Percentiles rank a stretch among this genome's conserved stretches.
These are phyloP conservation scores for Rhinoderma darwinii DNA, from an alignment of 2,113 vertebrate species.

Conservation along the genomic window DNA sequence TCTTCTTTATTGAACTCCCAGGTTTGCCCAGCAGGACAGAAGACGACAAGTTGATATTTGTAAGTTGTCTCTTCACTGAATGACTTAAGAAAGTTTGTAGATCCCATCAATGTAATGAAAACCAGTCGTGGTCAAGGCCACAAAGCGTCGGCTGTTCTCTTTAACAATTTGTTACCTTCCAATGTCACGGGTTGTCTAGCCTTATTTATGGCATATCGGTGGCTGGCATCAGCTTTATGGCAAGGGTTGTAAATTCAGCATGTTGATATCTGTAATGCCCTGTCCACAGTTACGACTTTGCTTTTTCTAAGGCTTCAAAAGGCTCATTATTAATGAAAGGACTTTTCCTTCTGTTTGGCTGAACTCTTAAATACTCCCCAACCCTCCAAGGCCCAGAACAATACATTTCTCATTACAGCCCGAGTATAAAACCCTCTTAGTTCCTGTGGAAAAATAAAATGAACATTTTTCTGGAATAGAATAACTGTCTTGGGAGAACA, in stretches of 20 bases:
- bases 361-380: slow-evolving; percentile 64
- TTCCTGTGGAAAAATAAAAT: slow-evolving; percentile 31
- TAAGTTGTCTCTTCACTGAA: not conserved
- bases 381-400: slow-evolving; percentile 63
- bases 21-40: not conserved
- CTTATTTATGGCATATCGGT: slow-evolving; percentile 11
- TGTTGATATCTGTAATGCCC: slow-evolving; percentile 61
- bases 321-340: slow-evolving; percentile 54
- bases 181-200: not conserved
- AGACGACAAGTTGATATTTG: not conserved
- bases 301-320: slow-evolving; percentile 55
- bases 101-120: not conserved
- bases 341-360: slow-evolving; percentile 67
- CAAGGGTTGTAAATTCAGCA: not conserved
- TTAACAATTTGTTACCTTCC: slow-evolving; percentile 3
- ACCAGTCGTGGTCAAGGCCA: not conserved
- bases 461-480: slow-evolving; percentile 24
- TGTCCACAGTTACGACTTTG: slow-evolving; percentile 3
- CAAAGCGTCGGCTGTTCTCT: not conserved
- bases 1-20: too few relatives aligned
- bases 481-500: not conserved
- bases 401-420: slow-evolving; percentile 62
- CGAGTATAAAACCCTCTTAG: slow-evolving; percentile 60
- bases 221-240: not conserved
- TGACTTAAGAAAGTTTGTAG: not conserved